These are phyloP conservation scores for Tupiocoris notatus DNA, from an alignment of 2,888 invertebrate genomes.

Conservation along the genomic window DNA sequence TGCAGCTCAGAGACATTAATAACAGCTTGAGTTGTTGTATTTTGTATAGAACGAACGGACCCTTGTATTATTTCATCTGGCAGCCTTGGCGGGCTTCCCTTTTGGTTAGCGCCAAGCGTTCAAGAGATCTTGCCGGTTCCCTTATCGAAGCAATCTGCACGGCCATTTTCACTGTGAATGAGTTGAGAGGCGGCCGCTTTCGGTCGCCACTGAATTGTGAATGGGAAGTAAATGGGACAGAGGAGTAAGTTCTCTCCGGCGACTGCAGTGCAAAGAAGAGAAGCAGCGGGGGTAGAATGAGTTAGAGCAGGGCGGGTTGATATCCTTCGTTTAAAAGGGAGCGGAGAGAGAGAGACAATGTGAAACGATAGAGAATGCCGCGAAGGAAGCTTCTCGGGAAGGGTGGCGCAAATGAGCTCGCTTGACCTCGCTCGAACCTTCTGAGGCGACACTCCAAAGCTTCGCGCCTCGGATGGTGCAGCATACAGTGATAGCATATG, in stretches of 20 bases:
- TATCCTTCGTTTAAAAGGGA: neutral
- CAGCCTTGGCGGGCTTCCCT: neutral
- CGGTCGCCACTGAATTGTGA: slow-evolving; percentile 8
- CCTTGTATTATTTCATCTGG: neutral
- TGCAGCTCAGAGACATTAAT: neutral
- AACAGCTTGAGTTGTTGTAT: neutral
- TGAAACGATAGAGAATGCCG: neutral
- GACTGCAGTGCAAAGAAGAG: neutral
- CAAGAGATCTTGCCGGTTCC: neutral
- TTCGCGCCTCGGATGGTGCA: neutral
- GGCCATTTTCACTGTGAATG: slow-evolving; percentile 17
- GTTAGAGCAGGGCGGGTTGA: no score
- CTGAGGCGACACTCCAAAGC: no score
- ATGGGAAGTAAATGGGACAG: neutral
- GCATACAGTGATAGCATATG: slow-evolving; percentile 10
- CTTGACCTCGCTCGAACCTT: slow-evolving; percentile 2
- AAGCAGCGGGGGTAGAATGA: neutral
- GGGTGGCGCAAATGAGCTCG: slow-evolving; percentile 15
- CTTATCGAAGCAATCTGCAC: slow-evolving; percentile 6
- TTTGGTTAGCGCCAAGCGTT: neutral
- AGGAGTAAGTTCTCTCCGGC: neutral
- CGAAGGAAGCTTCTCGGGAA: no score
- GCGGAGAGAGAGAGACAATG: neutral
- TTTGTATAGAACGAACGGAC: neutral
- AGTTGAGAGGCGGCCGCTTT: neutral